Evolutionary conservation across 2,113 vertebrate genomes (phyloP), one percentile per base, ranked within the genome.

Genomic region (Microcebus ravelobensis): DNA sequence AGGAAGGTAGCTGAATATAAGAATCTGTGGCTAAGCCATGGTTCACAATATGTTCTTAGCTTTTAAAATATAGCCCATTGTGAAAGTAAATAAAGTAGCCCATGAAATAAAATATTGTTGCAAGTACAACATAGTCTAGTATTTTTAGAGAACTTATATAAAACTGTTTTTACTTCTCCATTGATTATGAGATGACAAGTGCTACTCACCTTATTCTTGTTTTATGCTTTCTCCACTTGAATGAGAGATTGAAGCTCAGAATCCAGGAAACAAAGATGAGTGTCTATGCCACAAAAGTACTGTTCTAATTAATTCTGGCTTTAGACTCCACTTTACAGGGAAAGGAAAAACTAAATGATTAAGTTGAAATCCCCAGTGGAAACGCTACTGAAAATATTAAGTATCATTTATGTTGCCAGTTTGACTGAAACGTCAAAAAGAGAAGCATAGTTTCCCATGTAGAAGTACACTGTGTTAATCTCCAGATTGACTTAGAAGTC

Each of bases 1-100:
- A 94, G 87, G 65, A 85, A 94, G 82, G 94, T 97, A 96, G 96
- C 55, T 68, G 70, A 95, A 93, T 96, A 65, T 88, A 96, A 94
- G 85, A 84, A 91, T 96, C 65, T 91, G 34, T 93, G 61, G 36
- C 81, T 96, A 42, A 95, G 71, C 57, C 67, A 55, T 48, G 74
- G 85, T 90, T 97, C 96, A 90, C 15, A 92, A 36, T 96, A 92
- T 73, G 25, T 79, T 95, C 48, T 96, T 86, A 95, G 34, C 55
- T 91, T 97, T 96, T 80, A 94, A 92, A 94, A 77, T 93, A 95
- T 36, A 94, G 79, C 29, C 59, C 34, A 74, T 52, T 79, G 67
- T 95, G 82, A 82, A 74, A 84, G 52, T 84, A 94, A 96, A 90
- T 91, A 95, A 95, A 90, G 87, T 96, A 94, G 42, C 29, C 42